These are phyloP conservation scores for Herpetotheres cachinnans DNA, from an alignment of 2,113 vertebrate genomes.

Conservation along the genomic window DNA sequence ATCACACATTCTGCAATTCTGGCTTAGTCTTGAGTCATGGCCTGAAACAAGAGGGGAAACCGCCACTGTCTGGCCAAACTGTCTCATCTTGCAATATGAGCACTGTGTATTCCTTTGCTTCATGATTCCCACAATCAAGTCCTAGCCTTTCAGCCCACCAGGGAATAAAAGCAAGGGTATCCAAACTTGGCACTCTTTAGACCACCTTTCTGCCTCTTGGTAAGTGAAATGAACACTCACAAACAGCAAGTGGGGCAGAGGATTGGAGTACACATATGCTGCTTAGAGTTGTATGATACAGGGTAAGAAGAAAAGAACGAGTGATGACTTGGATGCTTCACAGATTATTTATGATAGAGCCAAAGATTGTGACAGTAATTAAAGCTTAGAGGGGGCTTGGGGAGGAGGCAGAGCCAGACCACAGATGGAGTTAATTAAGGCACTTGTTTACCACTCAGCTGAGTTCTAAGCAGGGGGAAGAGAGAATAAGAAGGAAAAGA, in stretches of 20 bases:
- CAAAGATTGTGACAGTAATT: background rate
- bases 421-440: background rate
- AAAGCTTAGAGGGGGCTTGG: background rate
- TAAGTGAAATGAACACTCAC: background rate
- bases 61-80: background rate
- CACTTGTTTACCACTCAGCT: background rate
- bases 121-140: background rate
- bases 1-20: constrained; percentile 3
- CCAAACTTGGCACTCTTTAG: background rate
- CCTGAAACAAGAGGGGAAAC: constrained; percentile 28
- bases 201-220: background rate
- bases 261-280: background rate
- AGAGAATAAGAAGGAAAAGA: background rate
- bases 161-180: background rate
- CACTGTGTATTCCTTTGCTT: background rate
- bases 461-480: background rate
- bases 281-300: background rate
- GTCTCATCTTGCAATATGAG: background rate
- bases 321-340: background rate
- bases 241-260: background rate
- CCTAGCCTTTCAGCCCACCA: background rate
- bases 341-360: background rate
- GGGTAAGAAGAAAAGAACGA: background rate
- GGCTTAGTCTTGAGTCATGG: background rate
- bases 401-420: background rate